Conservation (phyloP, 2,888 invertebrate genomes). For the Pyralis farinalis region DNA sequence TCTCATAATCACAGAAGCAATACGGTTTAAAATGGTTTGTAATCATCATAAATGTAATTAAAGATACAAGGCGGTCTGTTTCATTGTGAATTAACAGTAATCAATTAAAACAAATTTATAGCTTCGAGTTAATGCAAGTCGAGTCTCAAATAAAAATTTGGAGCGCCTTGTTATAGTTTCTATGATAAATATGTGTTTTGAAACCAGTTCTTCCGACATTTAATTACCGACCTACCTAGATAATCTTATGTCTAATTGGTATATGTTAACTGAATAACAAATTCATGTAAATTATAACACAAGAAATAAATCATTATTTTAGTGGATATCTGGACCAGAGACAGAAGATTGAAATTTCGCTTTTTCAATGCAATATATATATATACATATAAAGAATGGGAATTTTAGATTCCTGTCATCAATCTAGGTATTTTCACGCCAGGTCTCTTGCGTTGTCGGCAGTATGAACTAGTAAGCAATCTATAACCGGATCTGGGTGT, state of each 20-base stretch:
- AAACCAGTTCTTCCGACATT: constrained; percentile 39
- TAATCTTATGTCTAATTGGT: constrained; percentile 10
- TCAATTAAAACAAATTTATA: constrained; percentile 69
- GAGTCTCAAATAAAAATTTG: constrained; percentile 45
- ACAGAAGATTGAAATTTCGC: no score
- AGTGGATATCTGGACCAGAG: no score
- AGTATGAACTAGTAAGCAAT: no score
- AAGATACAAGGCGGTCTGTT: constrained; percentile 53
- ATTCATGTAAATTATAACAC: constrained; percentile 11
- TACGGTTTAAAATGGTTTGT: constrained; percentile 41
- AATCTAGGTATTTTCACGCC: no score
- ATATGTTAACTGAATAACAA: constrained; percentile 12
- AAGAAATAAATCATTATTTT: no score
- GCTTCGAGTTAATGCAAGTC: constrained; percentile 41
- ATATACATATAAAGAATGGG: no score
- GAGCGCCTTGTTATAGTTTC: constrained; percentile 54
- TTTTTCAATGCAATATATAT: no score
- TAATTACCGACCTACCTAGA: constrained; percentile 33
- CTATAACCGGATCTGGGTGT: no score
- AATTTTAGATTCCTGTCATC: no score
- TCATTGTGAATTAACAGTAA: constrained; percentile 65
- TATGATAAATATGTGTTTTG: constrained; percentile 54
- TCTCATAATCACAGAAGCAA: constrained; percentile 28
- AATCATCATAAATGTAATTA: constrained; percentile 65
- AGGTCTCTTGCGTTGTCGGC: no score